phyloP scores from a whole-genome alignment of 2,888 invertebrate genomes.

The Dolichopus griseipennis region DNA sequence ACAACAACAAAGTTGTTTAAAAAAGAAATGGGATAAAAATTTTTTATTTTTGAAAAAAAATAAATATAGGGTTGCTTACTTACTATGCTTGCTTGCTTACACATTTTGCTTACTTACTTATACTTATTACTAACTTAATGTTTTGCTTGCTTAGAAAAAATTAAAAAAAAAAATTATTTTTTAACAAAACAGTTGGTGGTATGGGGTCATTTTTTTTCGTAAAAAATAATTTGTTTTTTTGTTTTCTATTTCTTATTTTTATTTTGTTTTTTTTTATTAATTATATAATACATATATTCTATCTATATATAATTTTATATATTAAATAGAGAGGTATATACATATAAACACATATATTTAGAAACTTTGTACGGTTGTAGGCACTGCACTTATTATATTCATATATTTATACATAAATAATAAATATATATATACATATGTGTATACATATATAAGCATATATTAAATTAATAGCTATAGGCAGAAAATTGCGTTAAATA shows the following conservation, averaged over 20 bases:
- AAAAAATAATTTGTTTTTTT: neutral
- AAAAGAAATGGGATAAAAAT: slow-evolving; percentile 7
- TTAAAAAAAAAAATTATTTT: neutral
- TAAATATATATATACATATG: too few species aligned
- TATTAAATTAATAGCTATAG: neutral
- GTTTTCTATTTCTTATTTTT: neutral
- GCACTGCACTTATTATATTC: too few species aligned
- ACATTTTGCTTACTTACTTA: neutral
- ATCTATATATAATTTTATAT: too few species aligned
- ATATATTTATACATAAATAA: too few species aligned
- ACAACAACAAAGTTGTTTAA: slow-evolving; percentile 10
- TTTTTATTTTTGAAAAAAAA: too few species aligned
- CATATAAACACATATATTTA: neutral
- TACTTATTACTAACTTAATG: neutral
- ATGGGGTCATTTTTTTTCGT: neutral
- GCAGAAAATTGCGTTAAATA: slow-evolving; percentile 4
- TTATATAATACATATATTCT: too few species aligned
- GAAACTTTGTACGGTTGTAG: too few species aligned
- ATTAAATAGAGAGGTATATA: neutral
- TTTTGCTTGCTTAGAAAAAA: slow-evolving; percentile 1
- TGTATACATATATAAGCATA: too few species aligned
- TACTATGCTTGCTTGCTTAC: slow-evolving; percentile 5
- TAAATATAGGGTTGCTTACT: slow-evolving; percentile 9
- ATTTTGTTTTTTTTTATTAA: too few species aligned
- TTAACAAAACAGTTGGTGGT: neutral